Evolutionary conservation across 2,797 vertebrate species (phyloP).

Genomic region (Emys orbicularis): DNA sequence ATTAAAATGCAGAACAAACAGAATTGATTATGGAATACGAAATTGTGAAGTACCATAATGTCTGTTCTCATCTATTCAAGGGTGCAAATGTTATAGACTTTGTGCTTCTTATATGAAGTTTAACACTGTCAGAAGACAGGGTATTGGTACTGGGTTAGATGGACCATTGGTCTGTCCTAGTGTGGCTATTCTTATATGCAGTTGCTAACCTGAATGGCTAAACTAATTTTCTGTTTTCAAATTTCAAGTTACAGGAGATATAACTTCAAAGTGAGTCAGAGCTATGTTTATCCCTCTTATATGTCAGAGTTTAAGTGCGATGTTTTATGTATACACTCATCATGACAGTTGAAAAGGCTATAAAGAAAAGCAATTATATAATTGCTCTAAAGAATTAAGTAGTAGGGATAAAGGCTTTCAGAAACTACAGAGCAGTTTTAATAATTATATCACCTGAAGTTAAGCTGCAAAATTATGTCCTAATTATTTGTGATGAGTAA

Average conservation of each 20-base stretch:
- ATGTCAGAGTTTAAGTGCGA: conserved; percentile 83
- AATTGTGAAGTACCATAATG: conserved; percentile 7
- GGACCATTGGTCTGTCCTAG: background rate
- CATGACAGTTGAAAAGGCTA: conserved; percentile 82
- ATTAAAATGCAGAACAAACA: conserved; percentile 57
- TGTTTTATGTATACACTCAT: conserved; percentile 84
- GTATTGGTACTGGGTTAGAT: background rate
- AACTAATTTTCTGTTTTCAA: conserved; percentile 66
- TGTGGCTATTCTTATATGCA: background rate
- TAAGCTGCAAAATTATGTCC: conserved; percentile 80
- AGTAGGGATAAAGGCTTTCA: conserved; percentile 77
- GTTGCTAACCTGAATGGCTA: conserved; percentile 50
- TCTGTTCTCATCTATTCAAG: conserved; percentile 34
- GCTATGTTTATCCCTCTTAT: conserved; percentile 81
- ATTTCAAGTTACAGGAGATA: conserved; percentile 65
- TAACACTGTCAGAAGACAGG: background rate
- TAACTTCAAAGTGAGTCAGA: conserved; percentile 80
- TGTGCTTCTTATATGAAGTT: conserved; percentile 1
- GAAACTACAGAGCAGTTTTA: conserved; percentile 77
- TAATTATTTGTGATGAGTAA: conserved; percentile 82
- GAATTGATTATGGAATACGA: conserved; percentile 41
- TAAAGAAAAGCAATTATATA: conserved; percentile 83
- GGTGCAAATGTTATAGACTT: conserved; percentile 2
- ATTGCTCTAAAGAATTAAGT: conserved; percentile 82
- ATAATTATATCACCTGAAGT: conserved; percentile 83